Evolutionary conservation across 2,797 vertebrate species (phyloP), one percentile per base, ranked within the genome.

Genomic region (Leptatherina wallacei): DNA sequence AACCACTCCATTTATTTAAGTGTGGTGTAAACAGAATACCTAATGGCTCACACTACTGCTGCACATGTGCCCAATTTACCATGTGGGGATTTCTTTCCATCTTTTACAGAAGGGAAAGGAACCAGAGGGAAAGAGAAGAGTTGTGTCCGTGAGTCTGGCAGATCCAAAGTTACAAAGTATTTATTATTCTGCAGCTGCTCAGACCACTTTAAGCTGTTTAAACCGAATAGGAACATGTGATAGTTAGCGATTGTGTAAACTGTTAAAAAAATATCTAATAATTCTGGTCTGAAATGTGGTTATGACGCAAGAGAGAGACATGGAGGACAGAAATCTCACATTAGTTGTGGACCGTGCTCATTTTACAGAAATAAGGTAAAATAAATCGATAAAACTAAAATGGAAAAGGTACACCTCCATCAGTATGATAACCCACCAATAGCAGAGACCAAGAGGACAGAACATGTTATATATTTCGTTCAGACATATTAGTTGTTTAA

Each of bases 1-100:
- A 92, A 91, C 82, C 85, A 88, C 87, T 92, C 86, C 81, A 91
- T 93, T 93, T 90, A 90, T 92, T 90, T 92, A 87, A 80, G 84
- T 89, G 89, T 65, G 85, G 85, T 89, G 88, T 92, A 93, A 94
- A 94, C 91, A 92, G 81, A 92, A 92, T 92, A 91, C 85, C 90
- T 91, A 92, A 92, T 91, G 83, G 88, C 85, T 91, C 85, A 85
- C 87, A 87, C 88, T 93, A 82, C 77, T 88, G 75, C 87, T 81
- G 81, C 90, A 91, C 89, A 92, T 91, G 88, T 87, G 83, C 81
- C 88, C 78, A 85, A 81, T 89, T 86, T 86, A 86, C 81, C 81
- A 82, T 80, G 71, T 12, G 36, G 66, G n/a, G 35, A 20, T 77
- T 85, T 80, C 76, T 89, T 84, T 85, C 73, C 36, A 6, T 87